Base-by-base conservation (phyloP, 1,140 invertebrate species). In the Ostrea edulis region DNA sequence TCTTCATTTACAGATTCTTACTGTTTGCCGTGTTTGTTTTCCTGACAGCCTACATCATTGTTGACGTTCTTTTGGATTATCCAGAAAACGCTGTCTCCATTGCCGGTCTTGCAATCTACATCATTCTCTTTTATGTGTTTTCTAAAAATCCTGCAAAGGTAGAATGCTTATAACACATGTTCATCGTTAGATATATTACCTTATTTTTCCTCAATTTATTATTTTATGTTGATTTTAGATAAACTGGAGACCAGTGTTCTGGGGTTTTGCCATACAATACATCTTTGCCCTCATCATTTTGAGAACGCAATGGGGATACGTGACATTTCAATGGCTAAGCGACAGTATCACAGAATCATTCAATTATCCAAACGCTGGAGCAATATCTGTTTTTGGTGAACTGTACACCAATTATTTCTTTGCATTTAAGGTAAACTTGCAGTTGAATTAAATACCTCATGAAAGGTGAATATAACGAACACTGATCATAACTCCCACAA, bases 311-410 rank as follows among this genome's bases (percentile, higher is more conserved):
- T 95, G 96, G 58, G 98, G 98, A 0, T 96, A 97, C 82, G 93
- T 95, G 0, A 96, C 98, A 20, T 97, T 99, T 86, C 94, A 97
- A 89, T 99, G 98, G 93, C 93, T 98, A 62, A 97, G 98, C 0
- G 95, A 97, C 88, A 92, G 96, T 87, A 94, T 96, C 1, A 96
- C 97, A 17, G 96, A 96, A 0, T 99, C 99, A 93, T 94, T 99
- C 25, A 95, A 96, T 3, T 98, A 97, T 93, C 96, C 97, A 0
- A 96, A 97, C 86, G 95, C 96, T 0, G 98, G 98, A 0, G 97
- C 98, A 0, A 95, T 93, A 3, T 99, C 99, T 93, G 97, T 99
- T 0, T 99, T 98, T 93, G 98, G 98, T 0, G 96, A 97, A 62
- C 55, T 62, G 7, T 62, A 77, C 25, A 53, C 52, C 22, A 81